Percentiles rank a stretch among this genome's conserved stretches.
Evolutionary conservation across 2,113 vertebrate genomes (phyloP).

Genomic region (Neolamprologus fasciatus): DNA sequence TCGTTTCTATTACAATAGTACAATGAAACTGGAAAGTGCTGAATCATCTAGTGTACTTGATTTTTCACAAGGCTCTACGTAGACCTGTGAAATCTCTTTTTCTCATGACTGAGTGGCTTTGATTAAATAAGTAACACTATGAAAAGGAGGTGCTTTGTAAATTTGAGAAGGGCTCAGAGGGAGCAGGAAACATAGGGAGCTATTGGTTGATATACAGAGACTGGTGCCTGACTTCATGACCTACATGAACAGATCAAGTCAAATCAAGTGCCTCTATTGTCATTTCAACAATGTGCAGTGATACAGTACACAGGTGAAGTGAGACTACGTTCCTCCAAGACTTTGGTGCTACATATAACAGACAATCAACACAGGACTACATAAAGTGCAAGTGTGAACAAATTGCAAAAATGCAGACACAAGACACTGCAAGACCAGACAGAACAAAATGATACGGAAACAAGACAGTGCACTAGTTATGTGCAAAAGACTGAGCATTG

Average conservation of each 20-base stretch:
- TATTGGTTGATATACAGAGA: neutral
- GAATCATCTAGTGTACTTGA: neutral
- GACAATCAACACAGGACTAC: neutral
- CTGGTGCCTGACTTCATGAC: neutral
- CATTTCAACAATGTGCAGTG: neutral
- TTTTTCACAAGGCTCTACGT: neutral
- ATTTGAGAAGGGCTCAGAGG: neutral
- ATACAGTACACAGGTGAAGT: neutral
- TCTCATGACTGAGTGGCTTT: neutral
- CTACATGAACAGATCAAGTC: neutral
- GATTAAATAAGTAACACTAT: neutral
- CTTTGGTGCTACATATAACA: neutral
- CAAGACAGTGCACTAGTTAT: neutral
- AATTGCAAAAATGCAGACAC: neutral
- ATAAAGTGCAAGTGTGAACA: neutral
- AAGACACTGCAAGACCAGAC: neutral
- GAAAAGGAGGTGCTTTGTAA: neutral
- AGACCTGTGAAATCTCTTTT: neutral
- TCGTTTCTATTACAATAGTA: neutral
- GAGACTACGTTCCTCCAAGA: neutral
- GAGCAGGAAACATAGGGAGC: neutral
- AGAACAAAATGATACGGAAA: neutral
- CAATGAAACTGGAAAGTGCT: neutral
- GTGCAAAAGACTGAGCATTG: neutral
- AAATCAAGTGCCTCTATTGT: neutral